Conservation (phyloP, 2,113 vertebrate genomes). For the Rhipidura dahli region DNA sequence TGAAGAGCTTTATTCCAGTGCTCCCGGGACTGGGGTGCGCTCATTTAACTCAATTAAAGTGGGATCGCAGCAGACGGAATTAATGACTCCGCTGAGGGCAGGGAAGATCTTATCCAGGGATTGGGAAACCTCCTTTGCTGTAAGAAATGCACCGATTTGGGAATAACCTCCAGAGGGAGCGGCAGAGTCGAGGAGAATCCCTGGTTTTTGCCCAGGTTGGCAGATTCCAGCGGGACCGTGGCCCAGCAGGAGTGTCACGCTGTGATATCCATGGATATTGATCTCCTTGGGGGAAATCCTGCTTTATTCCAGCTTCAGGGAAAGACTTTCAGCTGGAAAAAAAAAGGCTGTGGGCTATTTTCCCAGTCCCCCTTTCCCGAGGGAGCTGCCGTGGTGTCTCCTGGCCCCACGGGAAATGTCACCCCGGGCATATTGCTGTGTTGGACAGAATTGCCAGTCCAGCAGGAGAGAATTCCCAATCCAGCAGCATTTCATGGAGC, state of each 20-base stretch:
- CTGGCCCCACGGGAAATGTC: rapidly evolving
- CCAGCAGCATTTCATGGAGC: not conserved
- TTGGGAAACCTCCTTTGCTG: conserved; percentile 4
- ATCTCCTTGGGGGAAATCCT: not conserved
- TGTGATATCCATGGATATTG: rapidly evolving
- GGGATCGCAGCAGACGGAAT: conserved; percentile 34
- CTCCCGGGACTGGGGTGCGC: not conserved
- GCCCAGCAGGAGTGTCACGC: rapidly evolving
- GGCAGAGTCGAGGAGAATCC: not conserved
- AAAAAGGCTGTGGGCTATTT: not conserved
- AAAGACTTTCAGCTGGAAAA: not conserved
- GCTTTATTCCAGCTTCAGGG: not conserved
- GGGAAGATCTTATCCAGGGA: conserved; percentile 36
- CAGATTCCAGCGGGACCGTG: not conserved
- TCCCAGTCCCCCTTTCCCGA: rapidly evolving
- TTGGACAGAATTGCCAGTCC: not conserved
- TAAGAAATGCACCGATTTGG: not conserved
- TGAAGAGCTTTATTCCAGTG: conserved; percentile 26
- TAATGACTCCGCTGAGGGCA: conserved; percentile 52
- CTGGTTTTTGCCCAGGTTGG: not conserved
- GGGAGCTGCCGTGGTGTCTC: not conserved
- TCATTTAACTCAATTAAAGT: conserved; percentile 40
- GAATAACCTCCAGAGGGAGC: not conserved
- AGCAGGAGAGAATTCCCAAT: not conserved
- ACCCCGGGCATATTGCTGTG: not conserved